phyloP scores from a whole-genome alignment of 2,797 vertebrate genomes.

The Myotis pilosus region DNA sequence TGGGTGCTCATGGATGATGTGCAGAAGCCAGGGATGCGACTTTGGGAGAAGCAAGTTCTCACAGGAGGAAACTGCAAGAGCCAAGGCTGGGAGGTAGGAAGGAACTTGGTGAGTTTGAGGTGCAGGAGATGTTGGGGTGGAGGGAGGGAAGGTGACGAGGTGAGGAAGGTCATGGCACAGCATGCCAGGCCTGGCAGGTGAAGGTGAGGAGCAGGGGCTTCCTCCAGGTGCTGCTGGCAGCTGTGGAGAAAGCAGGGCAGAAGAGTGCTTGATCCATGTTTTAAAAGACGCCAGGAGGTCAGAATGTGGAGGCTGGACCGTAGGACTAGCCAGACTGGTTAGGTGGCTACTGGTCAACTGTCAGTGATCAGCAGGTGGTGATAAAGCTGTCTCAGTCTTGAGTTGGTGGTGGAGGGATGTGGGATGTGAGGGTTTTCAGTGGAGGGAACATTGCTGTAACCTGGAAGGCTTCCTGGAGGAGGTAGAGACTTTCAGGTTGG shows the following conservation, averaged over 20 bases:
- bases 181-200: not conserved
- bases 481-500: not conserved
- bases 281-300: not conserved
- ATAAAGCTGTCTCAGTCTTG: not conserved
- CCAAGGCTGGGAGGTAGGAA: not conserved
- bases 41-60: not conserved
- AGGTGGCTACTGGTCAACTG: not conserved
- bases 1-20: not conserved
- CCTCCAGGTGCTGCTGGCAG: not conserved
- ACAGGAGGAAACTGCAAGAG: not conserved
- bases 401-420: not conserved
- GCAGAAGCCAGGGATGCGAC: not conserved
- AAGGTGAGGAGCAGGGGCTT: not conserved
- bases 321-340: not conserved
- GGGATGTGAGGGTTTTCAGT: not conserved
- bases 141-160: not conserved
- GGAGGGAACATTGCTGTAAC: not conserved
- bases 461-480: constrained; percentile 53
- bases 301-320: not conserved
- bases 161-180: not conserved
- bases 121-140: not conserved
- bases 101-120: not conserved
- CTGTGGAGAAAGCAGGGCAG: not conserved
- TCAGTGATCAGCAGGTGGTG: not conserved
- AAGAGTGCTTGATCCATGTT: not conserved